Conservation (phyloP, 1,140 invertebrate genomes). For the Melipona quadrifasciata region DNA sequence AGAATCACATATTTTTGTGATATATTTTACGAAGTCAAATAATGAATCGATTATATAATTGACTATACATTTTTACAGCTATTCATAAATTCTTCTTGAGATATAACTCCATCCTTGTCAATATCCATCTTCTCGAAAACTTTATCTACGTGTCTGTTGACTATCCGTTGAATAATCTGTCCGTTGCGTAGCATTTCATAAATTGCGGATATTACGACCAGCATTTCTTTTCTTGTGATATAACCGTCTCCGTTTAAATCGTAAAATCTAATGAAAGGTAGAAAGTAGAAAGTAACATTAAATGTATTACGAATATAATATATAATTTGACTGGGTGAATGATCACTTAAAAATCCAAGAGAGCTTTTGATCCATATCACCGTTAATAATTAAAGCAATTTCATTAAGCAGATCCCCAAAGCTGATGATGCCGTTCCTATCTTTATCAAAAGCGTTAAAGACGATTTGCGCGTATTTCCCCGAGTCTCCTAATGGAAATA, state of each 20-base stretch:
- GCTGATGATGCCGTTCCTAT: conserved; percentile 73
- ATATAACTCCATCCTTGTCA: conserved; percentile 74
- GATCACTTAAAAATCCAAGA: conserved; percentile 76
- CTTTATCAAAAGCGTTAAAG: conserved; percentile 73
- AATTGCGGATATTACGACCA: conserved; percentile 70
- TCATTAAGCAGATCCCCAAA: conserved; percentile 72
- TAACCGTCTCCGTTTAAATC: conserved; percentile 75
- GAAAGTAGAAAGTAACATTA: conserved; percentile 41
- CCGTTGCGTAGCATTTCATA: conserved; percentile 73
- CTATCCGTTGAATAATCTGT: conserved; percentile 59
- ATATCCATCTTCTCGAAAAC: conserved; percentile 76
- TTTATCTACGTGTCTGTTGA: conserved; percentile 72
- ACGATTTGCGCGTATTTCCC: conserved; percentile 73
- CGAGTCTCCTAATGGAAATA: conserved; percentile 75
- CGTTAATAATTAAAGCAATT: conserved; percentile 70
- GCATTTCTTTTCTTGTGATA: conserved; percentile 75
- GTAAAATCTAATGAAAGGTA: conserved; percentile 68
- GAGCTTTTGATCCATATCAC: conserved; percentile 72
- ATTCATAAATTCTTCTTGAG: conserved; percentile 73
- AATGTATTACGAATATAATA: background rate
- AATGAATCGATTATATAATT: background rate
- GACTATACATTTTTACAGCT: conserved; percentile 73
- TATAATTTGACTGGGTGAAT: background rate
- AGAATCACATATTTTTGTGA: too few species aligned
- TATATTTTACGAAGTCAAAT: background rate